Conservation (phyloP, 2,888 invertebrate species). For the Steinernema carpocapsae region DNA sequence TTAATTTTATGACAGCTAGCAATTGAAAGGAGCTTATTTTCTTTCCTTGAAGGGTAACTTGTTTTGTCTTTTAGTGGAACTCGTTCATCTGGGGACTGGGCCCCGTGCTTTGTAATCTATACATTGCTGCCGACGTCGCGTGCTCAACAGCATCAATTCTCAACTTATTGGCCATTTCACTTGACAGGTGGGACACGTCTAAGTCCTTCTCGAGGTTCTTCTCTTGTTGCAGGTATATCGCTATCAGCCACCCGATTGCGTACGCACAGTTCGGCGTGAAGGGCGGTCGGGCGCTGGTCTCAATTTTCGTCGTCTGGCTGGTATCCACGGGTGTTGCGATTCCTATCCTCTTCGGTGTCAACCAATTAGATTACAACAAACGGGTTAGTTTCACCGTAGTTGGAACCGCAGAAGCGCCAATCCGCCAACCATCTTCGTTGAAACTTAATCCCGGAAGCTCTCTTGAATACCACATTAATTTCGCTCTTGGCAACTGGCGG, state of each 20-base stretch:
- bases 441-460: neutral
- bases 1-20: constrained; percentile 28
- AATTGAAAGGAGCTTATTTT: constrained; percentile 29
- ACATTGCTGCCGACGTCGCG: constrained; percentile 95
- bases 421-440: neutral
- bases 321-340: constrained; percentile 92
- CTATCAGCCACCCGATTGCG: constrained; percentile 66
- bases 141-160: constrained; percentile 97
- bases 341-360: constrained; percentile 92
- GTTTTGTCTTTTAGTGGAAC: constrained; percentile 69
- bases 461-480: neutral
- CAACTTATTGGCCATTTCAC: constrained; percentile 94
- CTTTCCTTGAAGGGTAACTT: neutral
- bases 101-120: constrained; percentile 90
- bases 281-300: constrained; percentile 81
- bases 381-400: constrained; percentile 29
- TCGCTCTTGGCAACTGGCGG: neutral
- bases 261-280: constrained; percentile 66
- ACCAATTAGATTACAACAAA: constrained; percentile 74
- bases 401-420: neutral
- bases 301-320: constrained; percentile 92
- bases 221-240: constrained; percentile 52
- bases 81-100: constrained; percentile 80
- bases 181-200: constrained; percentile 81
- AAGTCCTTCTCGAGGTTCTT: too few relatives aligned